These are phyloP conservation scores for Alcedo quadribrachys DNA, from an alignment of 2,797 vertebrate genomes.

Conservation along the genomic window DNA sequence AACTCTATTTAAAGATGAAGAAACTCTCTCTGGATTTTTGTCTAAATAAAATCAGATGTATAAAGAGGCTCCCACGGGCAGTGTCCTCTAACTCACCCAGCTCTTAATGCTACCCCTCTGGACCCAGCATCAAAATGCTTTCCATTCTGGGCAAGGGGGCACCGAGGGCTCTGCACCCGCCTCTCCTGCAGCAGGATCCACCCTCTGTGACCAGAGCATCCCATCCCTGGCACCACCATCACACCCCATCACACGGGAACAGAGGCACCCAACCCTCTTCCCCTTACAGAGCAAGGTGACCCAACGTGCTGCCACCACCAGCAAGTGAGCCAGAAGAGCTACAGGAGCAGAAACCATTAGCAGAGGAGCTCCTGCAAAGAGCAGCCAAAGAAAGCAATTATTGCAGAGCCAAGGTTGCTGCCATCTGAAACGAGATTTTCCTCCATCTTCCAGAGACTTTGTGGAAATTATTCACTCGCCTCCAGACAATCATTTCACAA, in stretches of 20 bases:
- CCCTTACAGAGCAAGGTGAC: background rate
- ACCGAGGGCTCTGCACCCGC: accelerated
- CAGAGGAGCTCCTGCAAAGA: background rate
- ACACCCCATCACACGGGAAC: accelerated
- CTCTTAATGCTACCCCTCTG: background rate
- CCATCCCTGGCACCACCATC: accelerated
- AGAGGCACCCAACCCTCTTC: background rate
- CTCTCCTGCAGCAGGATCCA: background rate
- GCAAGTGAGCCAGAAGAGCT: background rate
- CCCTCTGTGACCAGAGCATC: background rate
- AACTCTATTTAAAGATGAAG: background rate
- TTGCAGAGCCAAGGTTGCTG: background rate
- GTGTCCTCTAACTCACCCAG: background rate
- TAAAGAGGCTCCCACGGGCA: background rate
- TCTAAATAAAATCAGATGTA: background rate
- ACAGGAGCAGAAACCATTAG: background rate
- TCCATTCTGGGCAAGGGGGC: accelerated
- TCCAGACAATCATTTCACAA: background rate
- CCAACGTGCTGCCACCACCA: accelerated
- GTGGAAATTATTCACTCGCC: conserved; percentile 1
- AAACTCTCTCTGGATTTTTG: background rate
- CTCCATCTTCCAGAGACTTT: background rate
- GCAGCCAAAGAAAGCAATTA: background rate
- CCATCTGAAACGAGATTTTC: background rate
- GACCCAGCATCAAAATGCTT: accelerated